phyloP scores from a whole-genome alignment of 2,888 invertebrate species.

The Cosmorhoe ocellata region DNA sequence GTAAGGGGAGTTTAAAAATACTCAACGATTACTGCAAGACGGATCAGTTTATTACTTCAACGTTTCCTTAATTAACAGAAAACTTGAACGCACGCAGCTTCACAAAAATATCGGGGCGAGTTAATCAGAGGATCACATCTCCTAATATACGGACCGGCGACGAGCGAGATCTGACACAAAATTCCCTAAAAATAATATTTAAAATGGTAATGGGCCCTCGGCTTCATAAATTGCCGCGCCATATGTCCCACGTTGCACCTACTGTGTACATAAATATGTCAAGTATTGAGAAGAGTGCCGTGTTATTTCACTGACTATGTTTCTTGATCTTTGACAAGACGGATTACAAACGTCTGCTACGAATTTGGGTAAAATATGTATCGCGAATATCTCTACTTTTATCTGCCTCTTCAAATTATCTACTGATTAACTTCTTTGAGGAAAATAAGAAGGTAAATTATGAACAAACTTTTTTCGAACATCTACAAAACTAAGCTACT shows the following conservation, averaged over 20 bases:
- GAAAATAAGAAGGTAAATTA: too few species aligned
- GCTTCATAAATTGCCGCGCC: conserved; percentile 81
- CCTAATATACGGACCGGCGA: conserved; percentile 76
- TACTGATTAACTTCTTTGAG: neutral
- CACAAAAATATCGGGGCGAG: conserved; percentile 68
- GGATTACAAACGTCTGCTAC: conserved; percentile 31
- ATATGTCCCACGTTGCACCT: conserved; percentile 80
- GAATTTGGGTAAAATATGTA: conserved; percentile 26
- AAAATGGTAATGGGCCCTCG: conserved; percentile 81
- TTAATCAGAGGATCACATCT: conserved; percentile 81
- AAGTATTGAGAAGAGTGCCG: conserved; percentile 74
- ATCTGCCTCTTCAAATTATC: conserved; percentile 9
- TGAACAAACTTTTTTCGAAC: too few species aligned
- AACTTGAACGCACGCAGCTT: conserved; percentile 57
- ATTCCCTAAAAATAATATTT: conserved; percentile 83
- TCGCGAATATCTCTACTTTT: conserved; percentile 21
- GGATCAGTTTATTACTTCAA: conserved; percentile 40
- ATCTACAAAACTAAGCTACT: too few species aligned
- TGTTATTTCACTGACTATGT: conserved; percentile 51
- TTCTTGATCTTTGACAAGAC: conserved; percentile 59
- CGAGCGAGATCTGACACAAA: conserved; percentile 82
- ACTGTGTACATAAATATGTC: conserved; percentile 82
- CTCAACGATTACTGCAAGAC: conserved; percentile 29
- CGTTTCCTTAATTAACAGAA: conserved; percentile 75
- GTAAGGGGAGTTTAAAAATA: conserved; percentile 26